Base-by-base conservation (phyloP, 1,140 invertebrate species). In the Drosophila parabipectinata region DNA sequence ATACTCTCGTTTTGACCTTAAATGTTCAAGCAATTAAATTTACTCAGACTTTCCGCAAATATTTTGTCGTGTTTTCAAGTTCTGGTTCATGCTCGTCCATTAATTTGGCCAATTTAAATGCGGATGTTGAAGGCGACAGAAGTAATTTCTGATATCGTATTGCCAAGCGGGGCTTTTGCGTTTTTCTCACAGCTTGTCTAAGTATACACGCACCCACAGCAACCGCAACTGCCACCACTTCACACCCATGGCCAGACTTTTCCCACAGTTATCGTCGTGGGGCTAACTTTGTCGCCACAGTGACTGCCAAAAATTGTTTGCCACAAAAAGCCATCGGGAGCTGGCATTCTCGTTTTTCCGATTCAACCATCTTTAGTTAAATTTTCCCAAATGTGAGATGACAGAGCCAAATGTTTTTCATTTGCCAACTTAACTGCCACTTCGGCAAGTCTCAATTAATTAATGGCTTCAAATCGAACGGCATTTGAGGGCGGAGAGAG, bases 81-180 rank as follows among this genome's bases (percentile, higher is more conserved):
- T 39, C 41, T 67, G 34, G 28, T 21, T 7, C 74, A 53, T 79
- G 74, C 57, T 53, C 52, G 48, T 51, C 58, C 77, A 77, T 77
- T 74, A 79, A 79, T 77, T 79, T 77, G 77, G 63, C 63, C 77
- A 79, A 77, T 79, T 79, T 68, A 32, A 45, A 32, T 69, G 39
- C 77, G 74, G 74, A 73, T 67, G 74, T 73, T 54, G 26, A 47
- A 52, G 39, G 34, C 76, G 77, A 57, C 74, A 53, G 45, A 69
- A 77, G 74, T 78, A 74, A 80, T 77, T 80, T 12, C 73, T 74
- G 67, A 80, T 80, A 34, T 52, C 62, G 69, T 54, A 28, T 24
- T 34, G 52, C 15, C 18, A 24, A 47, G 44, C 21, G 21, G 10
- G 14, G 26, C 5, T 50, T 51, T 41, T 41, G 10, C 41, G 15